Evolutionary conservation across 2,113 vertebrate species (phyloP).

Genomic region (Leuciscus idus): DNA sequence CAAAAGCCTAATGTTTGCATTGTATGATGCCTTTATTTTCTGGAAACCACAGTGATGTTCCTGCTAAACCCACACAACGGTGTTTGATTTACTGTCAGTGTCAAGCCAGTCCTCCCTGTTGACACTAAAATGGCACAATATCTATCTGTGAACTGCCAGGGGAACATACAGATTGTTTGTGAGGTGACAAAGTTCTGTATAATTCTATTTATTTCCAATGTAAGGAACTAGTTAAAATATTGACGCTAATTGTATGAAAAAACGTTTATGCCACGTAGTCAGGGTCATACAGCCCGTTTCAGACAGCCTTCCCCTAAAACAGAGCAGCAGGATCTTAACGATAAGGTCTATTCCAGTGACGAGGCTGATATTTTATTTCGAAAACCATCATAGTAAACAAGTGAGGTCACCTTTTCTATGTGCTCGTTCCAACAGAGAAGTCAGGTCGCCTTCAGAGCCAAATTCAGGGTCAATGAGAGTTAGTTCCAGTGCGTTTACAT

Average conservation of each 20-base stretch:
- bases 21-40: constrained; percentile 16
- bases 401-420: constrained; percentile 83
- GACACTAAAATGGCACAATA: not conserved
- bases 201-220: not conserved
- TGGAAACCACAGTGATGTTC: not conserved
- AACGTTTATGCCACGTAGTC: not conserved
- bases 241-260: not conserved
- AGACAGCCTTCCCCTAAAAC: not conserved
- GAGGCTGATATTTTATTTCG: not conserved
- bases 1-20: not conserved
- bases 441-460: constrained; percentile 68
- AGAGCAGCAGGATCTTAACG: not conserved
- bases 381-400: not conserved
- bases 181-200: not conserved
- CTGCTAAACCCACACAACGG: not conserved
- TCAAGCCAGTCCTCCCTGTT: not conserved
- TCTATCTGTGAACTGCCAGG: too few species aligned
- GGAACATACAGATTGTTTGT: not conserved
- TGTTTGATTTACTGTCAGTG: not conserved
- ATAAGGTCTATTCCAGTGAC: not conserved
- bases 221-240: not conserved
- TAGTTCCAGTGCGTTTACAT: constrained; percentile 62
- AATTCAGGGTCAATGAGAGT: constrained; percentile 49
- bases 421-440: constrained; percentile 72
- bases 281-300: not conserved